These are phyloP conservation scores for Drosophila neonasuta DNA, from an alignment of 2,888 invertebrate genomes.

Conservation along the genomic window DNA sequence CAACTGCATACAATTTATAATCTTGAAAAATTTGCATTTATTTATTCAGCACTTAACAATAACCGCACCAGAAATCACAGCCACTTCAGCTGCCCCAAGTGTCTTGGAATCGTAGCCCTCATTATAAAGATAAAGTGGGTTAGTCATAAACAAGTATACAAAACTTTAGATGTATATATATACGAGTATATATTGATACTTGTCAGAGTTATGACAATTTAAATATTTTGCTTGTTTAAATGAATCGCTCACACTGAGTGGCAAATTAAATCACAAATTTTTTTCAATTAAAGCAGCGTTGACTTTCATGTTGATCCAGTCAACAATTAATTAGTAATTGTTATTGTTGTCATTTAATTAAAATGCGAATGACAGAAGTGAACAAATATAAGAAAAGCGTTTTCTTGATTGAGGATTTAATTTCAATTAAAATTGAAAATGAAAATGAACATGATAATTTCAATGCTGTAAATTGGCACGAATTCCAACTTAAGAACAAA, in stretches of 20 bases:
- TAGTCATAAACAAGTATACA: conserved; percentile 17
- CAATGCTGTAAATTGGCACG: conserved; percentile 24
- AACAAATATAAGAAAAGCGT: conserved; percentile 4
- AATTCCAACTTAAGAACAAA: conserved; percentile 18
- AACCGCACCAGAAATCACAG: conserved; percentile 60
- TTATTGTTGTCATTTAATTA: conserved; percentile 20
- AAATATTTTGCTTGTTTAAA: background rate
- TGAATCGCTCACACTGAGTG: background rate
- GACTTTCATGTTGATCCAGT: background rate
- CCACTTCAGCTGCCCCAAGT: conserved; percentile 15
- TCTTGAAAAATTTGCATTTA: conserved; percentile 75
- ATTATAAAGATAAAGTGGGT: conserved; percentile 32
- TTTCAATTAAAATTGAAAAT: conserved; percentile 57
- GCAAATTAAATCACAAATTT: background rate
- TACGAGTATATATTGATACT: too few species aligned
- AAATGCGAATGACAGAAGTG: background rate
- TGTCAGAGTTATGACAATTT: too few species aligned
- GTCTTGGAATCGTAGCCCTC: conserved; percentile 15
- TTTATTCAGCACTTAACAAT: conserved; percentile 66
- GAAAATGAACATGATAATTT: conserved; percentile 36
- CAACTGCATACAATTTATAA: conserved; percentile 78
- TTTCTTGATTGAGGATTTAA: conserved; percentile 38
- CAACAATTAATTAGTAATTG: conserved; percentile 6
- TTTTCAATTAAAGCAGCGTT: background rate
- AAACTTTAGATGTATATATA: too few species aligned